phyloP scores from a whole-genome alignment of 2,888 invertebrate species.

The Apantesis nais region DNA sequence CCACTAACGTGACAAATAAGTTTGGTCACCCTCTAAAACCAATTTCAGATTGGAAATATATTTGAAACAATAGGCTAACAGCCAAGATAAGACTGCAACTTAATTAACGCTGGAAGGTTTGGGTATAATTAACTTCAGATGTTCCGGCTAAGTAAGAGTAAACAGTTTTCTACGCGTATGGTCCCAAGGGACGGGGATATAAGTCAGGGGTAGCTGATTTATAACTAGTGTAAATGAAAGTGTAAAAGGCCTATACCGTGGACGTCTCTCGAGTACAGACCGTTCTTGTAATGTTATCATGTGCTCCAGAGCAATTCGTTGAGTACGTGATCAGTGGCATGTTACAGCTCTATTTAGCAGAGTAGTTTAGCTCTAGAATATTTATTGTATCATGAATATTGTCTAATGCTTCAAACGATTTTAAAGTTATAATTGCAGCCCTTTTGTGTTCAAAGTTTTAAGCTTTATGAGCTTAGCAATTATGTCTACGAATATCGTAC shows the following conservation, averaged over 20 bases:
- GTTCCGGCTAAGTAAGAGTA: slow-evolving; percentile 45
- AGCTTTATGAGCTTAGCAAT: slow-evolving; percentile 24
- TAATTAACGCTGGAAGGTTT: slow-evolving; percentile 56
- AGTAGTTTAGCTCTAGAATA: slow-evolving; percentile 32
- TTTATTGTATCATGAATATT: slow-evolving; percentile 41
- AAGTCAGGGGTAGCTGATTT: slow-evolving; percentile 30
- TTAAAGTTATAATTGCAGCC: slow-evolving; percentile 32
- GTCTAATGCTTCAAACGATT: slow-evolving; percentile 32
- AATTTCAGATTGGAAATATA: slow-evolving; percentile 39
- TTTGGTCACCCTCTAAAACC: slow-evolving; percentile 30
- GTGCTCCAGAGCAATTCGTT: slow-evolving; percentile 40
- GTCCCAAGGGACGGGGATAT: slow-evolving; percentile 4
- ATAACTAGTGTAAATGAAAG: slow-evolving; percentile 41
- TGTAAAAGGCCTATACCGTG: slow-evolving; percentile 22
- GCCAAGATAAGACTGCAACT: slow-evolving; percentile 55
- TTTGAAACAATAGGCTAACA: slow-evolving; percentile 42
- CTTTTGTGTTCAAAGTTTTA: slow-evolving; percentile 18
- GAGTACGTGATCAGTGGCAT: slow-evolving; percentile 39
- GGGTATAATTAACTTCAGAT: slow-evolving; percentile 56
- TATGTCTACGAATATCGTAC: slow-evolving; percentile 5
- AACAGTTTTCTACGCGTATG: slow-evolving; percentile 38
- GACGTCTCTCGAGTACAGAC: slow-evolving; percentile 15
- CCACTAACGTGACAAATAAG: slow-evolving; percentile 36
- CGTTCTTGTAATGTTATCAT: slow-evolving; percentile 42
- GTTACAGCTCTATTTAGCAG: slow-evolving; percentile 29